Evolutionary conservation across 1,140 invertebrate species (phyloP), one percentile per base, ranked within the genome.

Genomic region (Cydia pomonella): DNA sequence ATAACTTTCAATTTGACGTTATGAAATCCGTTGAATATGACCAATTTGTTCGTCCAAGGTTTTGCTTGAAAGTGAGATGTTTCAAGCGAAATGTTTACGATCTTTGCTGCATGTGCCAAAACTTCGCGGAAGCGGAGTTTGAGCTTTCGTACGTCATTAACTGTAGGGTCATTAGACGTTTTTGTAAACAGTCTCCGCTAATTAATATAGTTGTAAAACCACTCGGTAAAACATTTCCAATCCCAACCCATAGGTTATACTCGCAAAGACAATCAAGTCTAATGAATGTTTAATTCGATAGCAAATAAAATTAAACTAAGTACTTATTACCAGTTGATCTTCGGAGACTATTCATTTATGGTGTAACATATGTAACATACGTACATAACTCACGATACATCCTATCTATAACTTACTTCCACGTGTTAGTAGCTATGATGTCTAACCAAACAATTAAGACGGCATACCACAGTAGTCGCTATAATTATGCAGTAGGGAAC

Each of bases 1-100:
- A 69, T 69, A 69, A 33, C 64, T 69, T 69, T 69, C 64, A 69
- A 69, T 69, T 69, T 69, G 29, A 33, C 64, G 64, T 69, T 69
- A 69, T 69, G 64, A 69, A 69, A 69, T 69, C 33, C 13, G 64
- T 69, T 69, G 64, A 69, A 69, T 69, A 69, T 69, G 64, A 33
- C 16, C 27, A 69, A 69, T 69, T 69, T 69, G 64, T 38, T 69
- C 64, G 29, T 38, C n/a, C 33, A 69, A 69, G 64, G 64, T 10
- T 66, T 66, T 21, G 64, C 29, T 69, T 66, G 5, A 27, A 13
- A 66, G 33, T 66, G 63, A 66, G 63, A 66, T 66, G 63, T 66
- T 66, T n/a, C 5, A 12, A 69, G 33, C 27, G 64, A 69, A 41
- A 69, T 69, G 29, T 69, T 69, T 69, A 23, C 64, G 25, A 69